phyloP scores from a whole-genome alignment of 2,888 invertebrate genomes.

The Metalampra italica region DNA sequence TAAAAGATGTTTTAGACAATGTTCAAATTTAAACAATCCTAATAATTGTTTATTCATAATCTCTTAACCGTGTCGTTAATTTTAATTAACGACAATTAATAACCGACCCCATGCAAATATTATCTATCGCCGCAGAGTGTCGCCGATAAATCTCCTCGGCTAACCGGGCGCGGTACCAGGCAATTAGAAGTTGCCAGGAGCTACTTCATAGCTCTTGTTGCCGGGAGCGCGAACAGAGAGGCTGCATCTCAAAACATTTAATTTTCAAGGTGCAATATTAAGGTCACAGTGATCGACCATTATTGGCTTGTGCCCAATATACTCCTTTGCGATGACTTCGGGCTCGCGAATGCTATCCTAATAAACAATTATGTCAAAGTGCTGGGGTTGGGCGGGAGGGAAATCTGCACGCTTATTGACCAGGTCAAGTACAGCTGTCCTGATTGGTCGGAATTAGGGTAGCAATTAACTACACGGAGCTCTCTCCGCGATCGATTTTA shows the following conservation, averaged over 20 bases:
- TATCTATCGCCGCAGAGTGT: not conserved
- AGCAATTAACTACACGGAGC: too few species aligned
- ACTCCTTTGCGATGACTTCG: too few species aligned
- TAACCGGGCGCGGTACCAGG: constrained; percentile 48
- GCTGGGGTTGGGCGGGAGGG: too few species aligned
- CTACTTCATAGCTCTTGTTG: constrained; percentile 41
- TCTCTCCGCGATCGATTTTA: too few species aligned
- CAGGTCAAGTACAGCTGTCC: too few species aligned
- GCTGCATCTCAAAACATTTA: not conserved
- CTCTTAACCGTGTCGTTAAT: constrained; percentile 6
- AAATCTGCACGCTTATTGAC: too few species aligned
- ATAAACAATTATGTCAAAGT: too few species aligned
- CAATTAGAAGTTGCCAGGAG: constrained; percentile 52
- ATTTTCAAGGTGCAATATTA: not conserved
- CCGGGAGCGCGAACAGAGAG: constrained; percentile 2
- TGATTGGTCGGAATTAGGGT: too few species aligned
- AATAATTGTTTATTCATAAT: too few species aligned
- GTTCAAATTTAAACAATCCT: not conserved
- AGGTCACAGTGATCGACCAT: too few species aligned
- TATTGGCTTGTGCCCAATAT: too few species aligned
- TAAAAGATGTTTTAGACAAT: not conserved
- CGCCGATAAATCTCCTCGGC: constrained; percentile 50
- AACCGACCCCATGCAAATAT: constrained; percentile 20
- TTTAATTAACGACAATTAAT: constrained; percentile 38
- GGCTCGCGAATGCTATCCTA: too few species aligned